These are phyloP conservation scores for Nysson spinosus DNA, from an alignment of 2,888 invertebrate genomes.

Conservation along the genomic window DNA sequence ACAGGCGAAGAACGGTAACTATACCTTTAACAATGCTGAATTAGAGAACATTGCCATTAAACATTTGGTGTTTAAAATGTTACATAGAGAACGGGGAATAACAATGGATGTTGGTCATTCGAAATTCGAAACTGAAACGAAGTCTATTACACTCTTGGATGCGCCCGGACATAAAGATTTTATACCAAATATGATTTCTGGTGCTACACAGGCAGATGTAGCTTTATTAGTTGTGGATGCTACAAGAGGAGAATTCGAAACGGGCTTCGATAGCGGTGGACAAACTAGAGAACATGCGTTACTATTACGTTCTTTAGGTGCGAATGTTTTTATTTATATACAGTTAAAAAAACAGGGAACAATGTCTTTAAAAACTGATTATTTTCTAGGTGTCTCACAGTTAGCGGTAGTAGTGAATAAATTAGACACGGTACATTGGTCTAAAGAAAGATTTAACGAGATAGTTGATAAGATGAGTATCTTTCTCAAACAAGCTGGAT, in stretches of 20 bases:
- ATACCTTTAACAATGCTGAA: too few species aligned
- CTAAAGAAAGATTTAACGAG: conserved; percentile 92
- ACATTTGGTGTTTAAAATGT: background rate
- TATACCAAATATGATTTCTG: conserved; percentile 99
- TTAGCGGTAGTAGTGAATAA: conserved; percentile 98
- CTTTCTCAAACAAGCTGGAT: conserved; percentile 95
- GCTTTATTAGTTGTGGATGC: conserved; percentile 98
- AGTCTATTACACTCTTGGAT: conserved; percentile 91
- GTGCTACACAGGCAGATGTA: conserved; percentile 98
- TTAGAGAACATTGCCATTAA: background rate
- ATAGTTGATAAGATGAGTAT: conserved; percentile 88
- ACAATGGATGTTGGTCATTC: conserved; percentile 99
- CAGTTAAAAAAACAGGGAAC: background rate
- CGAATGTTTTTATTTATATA: conserved; percentile 1
- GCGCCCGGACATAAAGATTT: conserved; percentile 99
- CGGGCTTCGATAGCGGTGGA: conserved; percentile 98
- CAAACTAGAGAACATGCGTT: conserved; percentile 98
- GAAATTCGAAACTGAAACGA: conserved; percentile 92
- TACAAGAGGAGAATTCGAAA: conserved; percentile 98
- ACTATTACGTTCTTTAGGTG: conserved; percentile 88
- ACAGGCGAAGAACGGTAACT: conserved; percentile 93
- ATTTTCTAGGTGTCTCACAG: conserved; percentile 91
- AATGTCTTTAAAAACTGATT: conserved; percentile 7
- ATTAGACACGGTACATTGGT: conserved; percentile 97
- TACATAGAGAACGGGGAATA: conserved; percentile 89